phyloP scores from a whole-genome alignment of 2,888 invertebrate species.

The Anthoptus insignis region DNA sequence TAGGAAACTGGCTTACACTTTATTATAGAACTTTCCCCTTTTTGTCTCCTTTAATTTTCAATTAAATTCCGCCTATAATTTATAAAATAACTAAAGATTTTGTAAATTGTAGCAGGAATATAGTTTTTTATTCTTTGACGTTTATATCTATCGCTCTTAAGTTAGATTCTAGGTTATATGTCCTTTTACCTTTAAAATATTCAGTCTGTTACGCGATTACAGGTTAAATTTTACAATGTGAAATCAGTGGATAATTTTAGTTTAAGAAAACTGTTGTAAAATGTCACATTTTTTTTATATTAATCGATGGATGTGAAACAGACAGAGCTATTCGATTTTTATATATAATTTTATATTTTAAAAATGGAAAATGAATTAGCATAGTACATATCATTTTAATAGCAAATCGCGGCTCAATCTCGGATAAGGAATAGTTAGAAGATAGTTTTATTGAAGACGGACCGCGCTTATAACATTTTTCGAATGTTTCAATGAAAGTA shows the following conservation, averaged over 20 bases:
- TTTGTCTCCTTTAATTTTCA: constrained; percentile 4
- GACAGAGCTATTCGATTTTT: neutral
- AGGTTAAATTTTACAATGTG: constrained; percentile 5
- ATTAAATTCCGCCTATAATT: constrained; percentile 56
- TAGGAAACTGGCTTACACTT: constrained; percentile 18
- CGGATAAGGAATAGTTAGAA: constrained; percentile 46
- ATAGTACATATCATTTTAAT: constrained; percentile 69
- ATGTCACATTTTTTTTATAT: neutral
- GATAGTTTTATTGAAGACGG: constrained; percentile 48
- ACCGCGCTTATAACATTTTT: constrained; percentile 75
- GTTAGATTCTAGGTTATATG: constrained; percentile 30
- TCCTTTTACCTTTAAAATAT: constrained; percentile 40
- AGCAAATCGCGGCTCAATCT: constrained; percentile 68
- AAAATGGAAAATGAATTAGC: constrained; percentile 43
- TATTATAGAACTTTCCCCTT: constrained; percentile 20
- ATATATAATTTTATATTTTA: neutral
- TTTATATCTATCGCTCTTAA: constrained; percentile 18
- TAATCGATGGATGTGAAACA: neutral
- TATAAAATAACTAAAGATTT: constrained; percentile 48
- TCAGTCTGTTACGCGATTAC: constrained; percentile 45
- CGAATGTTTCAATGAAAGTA: constrained; percentile 75
- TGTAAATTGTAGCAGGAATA: constrained; percentile 61
- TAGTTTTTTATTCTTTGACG: constrained; percentile 74
- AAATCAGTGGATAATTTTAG: neutral
- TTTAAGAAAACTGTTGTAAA: neutral